Evolutionary conservation across 1,140 invertebrate genomes (phyloP).

Genomic region (Trichonephila clavipes): DNA sequence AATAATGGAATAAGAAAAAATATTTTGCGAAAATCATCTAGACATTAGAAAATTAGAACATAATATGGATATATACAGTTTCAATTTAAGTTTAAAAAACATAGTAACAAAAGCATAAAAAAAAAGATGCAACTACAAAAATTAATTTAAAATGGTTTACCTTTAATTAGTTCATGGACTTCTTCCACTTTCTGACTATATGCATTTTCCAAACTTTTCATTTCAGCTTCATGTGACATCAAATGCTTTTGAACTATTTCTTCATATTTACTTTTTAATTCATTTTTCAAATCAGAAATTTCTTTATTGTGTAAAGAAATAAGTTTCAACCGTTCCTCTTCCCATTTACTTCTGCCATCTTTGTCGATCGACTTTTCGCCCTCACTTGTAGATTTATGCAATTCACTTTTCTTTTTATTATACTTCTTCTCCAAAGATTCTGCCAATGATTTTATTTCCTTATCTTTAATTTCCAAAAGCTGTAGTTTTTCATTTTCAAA

Average conservation of each 20-base stretch:
- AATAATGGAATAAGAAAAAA: too few relatives aligned
- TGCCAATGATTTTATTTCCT: not conserved
- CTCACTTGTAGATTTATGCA: not conserved
- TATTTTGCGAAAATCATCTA: too few relatives aligned
- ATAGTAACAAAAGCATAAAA: not conserved
- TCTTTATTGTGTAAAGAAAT: constrained; percentile 36
- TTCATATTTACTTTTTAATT: constrained; percentile 51
- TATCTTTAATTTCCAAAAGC: constrained; percentile 48
- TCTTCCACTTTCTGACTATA: constrained; percentile 51
- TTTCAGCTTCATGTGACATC: constrained; percentile 14
- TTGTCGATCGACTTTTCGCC: not conserved
- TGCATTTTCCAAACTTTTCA: constrained; percentile 40
- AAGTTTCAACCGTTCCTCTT: constrained; percentile 42
- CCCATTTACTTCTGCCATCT: not conserved
- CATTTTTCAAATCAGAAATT: constrained; percentile 24
- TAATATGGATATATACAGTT: too few relatives aligned
- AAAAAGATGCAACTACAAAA: not conserved
- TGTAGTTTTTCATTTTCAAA: constrained; percentile 59
- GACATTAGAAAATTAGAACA: too few relatives aligned
- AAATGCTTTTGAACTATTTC: not conserved
- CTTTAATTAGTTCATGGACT: constrained; percentile 61
- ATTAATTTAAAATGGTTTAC: not conserved
- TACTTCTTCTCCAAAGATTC: constrained; percentile 27
- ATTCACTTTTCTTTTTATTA: not conserved
- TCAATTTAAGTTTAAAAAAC: not conserved